A percentile compares a stretch with the other conserved stretches of the same genome.
Conservation (phyloP, 2,888 invertebrate genomes). For the Amphipoea lucens region DNA sequence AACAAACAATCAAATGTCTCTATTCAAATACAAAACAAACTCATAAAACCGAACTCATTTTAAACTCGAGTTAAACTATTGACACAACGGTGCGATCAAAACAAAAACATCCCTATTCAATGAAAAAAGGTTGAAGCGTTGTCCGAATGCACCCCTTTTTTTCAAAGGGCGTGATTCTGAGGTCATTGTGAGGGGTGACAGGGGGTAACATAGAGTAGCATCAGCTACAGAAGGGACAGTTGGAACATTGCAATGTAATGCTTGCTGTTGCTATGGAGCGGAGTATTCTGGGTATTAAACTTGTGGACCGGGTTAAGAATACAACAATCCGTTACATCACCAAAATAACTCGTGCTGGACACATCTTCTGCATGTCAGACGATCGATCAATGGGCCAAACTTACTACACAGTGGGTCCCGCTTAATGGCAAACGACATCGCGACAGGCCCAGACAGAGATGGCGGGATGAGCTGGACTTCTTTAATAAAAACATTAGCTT, state of each 20-base stretch:
- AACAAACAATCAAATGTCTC: conserved; percentile 45
- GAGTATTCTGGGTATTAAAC: too few relatives aligned
- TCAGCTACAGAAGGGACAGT: conserved; percentile 23
- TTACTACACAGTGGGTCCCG: too few relatives aligned
- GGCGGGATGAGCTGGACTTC: too few relatives aligned
- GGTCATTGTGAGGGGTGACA: conserved; percentile 66
- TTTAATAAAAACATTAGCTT: too few relatives aligned
- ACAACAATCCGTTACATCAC: too few relatives aligned
- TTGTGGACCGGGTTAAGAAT: too few relatives aligned
- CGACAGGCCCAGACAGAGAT: too few relatives aligned
- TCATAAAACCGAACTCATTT: conserved; percentile 55
- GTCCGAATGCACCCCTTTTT: conserved; percentile 62
- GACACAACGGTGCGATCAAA: conserved; percentile 62
- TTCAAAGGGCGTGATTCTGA: conserved; percentile 67
- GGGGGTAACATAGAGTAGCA: conserved; percentile 21
- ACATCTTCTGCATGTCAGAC: too few relatives aligned
- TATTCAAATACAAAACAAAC: conserved; percentile 54
- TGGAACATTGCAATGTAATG: conserved; percentile 2
- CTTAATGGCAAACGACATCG: too few relatives aligned
- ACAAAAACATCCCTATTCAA: conserved; percentile 61
- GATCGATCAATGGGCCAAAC: too few relatives aligned
- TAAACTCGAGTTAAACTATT: conserved; percentile 62
- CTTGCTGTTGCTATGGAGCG: too few relatives aligned
- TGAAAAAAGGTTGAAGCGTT: conserved; percentile 47
- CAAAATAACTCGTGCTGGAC: too few relatives aligned